Evolutionary conservation across 2,797 vertebrate species (phyloP), one percentile per base, ranked within the genome.

Genomic region (Hypotaenidia okinawae): DNA sequence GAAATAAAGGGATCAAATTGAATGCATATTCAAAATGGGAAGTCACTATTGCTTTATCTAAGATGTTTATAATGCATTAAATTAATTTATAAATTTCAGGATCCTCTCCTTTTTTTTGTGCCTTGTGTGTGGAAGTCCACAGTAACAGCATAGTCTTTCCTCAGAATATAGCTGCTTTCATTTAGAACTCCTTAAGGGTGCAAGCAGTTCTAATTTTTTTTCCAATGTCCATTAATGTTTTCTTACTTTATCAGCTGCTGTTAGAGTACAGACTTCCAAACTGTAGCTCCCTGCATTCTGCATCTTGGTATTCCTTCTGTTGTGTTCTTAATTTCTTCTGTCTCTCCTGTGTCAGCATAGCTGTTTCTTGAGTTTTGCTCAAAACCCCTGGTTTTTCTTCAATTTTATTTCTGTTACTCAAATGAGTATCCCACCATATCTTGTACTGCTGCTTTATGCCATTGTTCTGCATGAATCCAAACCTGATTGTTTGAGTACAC

Each of bases 1-100:
- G 76, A 97, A 95, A 91, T 78, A 72, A 79, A 82, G 37, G 58
- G 39, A 57, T 24, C 39, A 92, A 83, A 91, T 6, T 30, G 33
- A 93, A 87, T 47, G 7, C 22, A 47, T 79, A 84, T 62, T 79
- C 43, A 82, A 84, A 85, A 92, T 64, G 35, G 57, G 90, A 87
- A 27, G 33, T 51, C 72, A 86, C 5, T 89, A n/a, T 21, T 72
- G 9, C 45, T 81, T 89, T 78, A 62, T 52, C 13, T 24, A 89
- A 62, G 21, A 62, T 23, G 9, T n/a, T 57, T 57, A n/a, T 41
- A 70, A 85, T n/a, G 43, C 5, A 63, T 61, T 32, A 14, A 2
- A 69, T 86, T 90, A 76, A 37, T 57, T 80, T 67, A 51, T 51
- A 51, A 47, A 83, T 57, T 76, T 77, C 30, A 59, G 10, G 7